Evolutionary conservation across 1,140 invertebrate genomes (phyloP).

Genomic region (Bombus balteatus): DNA sequence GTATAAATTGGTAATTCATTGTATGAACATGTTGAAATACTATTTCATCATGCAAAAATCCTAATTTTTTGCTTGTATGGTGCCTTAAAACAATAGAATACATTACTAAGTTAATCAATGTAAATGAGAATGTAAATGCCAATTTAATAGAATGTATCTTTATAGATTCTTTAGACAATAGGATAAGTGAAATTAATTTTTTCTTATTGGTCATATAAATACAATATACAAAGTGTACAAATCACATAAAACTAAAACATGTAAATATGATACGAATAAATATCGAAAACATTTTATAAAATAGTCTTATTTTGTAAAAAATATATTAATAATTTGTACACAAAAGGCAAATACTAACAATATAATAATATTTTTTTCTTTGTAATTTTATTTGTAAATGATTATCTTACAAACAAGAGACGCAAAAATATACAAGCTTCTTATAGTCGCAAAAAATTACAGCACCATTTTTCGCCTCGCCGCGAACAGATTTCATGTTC

Average conservation of each 20-base stretch:
- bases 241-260: constrained; percentile 45
- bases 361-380: constrained; percentile 35
- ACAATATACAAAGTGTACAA: constrained; percentile 47
- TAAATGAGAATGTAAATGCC: constrained; percentile 48
- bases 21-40: background rate
- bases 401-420: constrained; percentile 80
- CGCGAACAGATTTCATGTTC: constrained; percentile 33
- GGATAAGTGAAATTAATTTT: background rate
- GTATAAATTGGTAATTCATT: constrained; percentile 2
- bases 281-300: background rate
- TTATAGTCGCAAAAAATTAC: constrained; percentile 79
- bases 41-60: background rate
- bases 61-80: constrained; percentile 10
- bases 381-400: constrained; percentile 74
- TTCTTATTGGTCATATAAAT: background rate
- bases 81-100: constrained; percentile 34
- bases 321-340: background rate
- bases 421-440: constrained; percentile 81
- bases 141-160: background rate
- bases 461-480: constrained; percentile 73
- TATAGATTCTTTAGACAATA: background rate
- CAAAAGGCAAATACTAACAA: background rate
- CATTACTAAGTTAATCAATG: constrained; percentile 21
- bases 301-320: background rate
- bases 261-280: constrained; percentile 36